A percentile compares a stretch with the other conserved stretches of the same genome.
phyloP scores from a whole-genome alignment of 2,797 vertebrate species.

The Heteromormyrus szaboi region DNA sequence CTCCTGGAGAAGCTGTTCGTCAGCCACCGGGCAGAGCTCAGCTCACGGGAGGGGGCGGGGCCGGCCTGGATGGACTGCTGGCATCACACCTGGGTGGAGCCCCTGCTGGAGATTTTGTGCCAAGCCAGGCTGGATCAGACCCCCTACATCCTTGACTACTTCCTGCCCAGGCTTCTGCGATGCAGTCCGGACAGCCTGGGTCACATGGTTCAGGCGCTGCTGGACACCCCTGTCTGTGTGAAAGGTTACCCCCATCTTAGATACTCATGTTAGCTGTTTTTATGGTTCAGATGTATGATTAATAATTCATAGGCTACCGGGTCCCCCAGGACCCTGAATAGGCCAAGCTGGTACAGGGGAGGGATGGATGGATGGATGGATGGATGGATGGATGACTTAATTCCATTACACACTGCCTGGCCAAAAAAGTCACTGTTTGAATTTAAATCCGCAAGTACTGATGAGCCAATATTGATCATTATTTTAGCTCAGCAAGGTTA shows the following conservation, averaged over 20 bases:
- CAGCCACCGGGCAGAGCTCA: conserved; percentile 76
- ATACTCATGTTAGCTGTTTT: neutral
- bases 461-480: neutral
- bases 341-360: neutral
- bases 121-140: conserved; percentile 75
- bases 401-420: neutral
- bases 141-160: conserved; percentile 86
- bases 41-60: conserved; percentile 24
- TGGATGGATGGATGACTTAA: neutral
- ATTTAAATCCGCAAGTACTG: neutral
- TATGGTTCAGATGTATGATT: neutral
- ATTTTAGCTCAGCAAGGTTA: neutral
- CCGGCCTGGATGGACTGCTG: conserved; percentile 68
- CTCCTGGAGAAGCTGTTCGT: conserved; percentile 87
- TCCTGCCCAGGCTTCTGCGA: conserved; percentile 81
- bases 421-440: neutral
- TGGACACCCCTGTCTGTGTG: conserved; percentile 44
- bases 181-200: conserved; percentile 79
- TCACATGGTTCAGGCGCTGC: conserved; percentile 83
- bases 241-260: conserved; percentile 39
- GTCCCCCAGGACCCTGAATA: neutral
- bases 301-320: neutral
- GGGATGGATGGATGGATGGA: neutral
- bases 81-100: conserved; percentile 85
- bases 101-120: conserved; percentile 79